These are phyloP conservation scores for Orycteropus afer DNA, from an alignment of 2,113 vertebrate genomes.

Conservation along the genomic window DNA sequence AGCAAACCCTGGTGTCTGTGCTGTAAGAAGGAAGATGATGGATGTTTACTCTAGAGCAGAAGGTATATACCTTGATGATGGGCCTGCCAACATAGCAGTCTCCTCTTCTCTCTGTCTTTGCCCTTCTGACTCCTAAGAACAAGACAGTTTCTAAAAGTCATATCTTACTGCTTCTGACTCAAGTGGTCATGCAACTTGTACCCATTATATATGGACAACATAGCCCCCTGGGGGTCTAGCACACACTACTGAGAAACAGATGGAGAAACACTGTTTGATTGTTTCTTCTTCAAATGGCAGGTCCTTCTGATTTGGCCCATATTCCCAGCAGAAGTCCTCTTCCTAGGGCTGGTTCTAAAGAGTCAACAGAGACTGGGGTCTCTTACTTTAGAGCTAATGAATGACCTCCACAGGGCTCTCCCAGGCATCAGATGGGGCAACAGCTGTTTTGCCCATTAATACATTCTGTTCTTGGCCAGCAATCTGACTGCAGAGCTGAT, in stretches of 20 bases:
- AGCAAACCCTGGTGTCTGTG: slow-evolving; percentile 36
- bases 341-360: slow-evolving; percentile 40
- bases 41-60: background rate
- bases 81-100: slow-evolving; percentile 37
- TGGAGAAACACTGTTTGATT: background rate
- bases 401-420: slow-evolving; percentile 14
- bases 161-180: slow-evolving; percentile 23
- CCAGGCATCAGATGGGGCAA: slow-evolving; percentile 2
- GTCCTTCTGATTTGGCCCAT: background rate
- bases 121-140: background rate
- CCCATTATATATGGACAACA: background rate
- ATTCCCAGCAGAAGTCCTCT: background rate
- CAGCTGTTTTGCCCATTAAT: slow-evolving; percentile 67
- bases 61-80: background rate
- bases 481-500: background rate
- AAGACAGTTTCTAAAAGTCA: slow-evolving; percentile 30
- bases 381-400: background rate
- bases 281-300: slow-evolving; percentile 35
- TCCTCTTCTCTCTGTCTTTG: slow-evolving; percentile 27
- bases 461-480: slow-evolving; percentile 47
- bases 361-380: background rate
- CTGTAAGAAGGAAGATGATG: background rate
- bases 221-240: background rate
- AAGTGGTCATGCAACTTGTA: slow-evolving; percentile 28
- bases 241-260: slow-evolving; percentile 42